phyloP scores from a whole-genome alignment of 2,888 invertebrate genomes.

The Neoascia interrupta region DNA sequence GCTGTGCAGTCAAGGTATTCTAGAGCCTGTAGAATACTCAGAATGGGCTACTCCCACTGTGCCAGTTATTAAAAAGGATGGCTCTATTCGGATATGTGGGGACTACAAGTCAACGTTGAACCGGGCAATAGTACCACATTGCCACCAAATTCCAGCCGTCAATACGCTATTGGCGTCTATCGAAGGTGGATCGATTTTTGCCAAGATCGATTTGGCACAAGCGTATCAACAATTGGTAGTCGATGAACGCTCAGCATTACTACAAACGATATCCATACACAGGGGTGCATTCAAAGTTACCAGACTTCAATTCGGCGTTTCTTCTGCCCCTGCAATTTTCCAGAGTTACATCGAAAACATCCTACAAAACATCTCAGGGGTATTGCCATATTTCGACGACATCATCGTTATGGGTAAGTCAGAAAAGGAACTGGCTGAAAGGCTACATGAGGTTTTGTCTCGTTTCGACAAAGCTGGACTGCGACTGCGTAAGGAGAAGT shows the following conservation, averaged over 20 bases:
- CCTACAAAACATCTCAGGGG: constrained; percentile 29
- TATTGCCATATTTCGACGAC: constrained; percentile 68
- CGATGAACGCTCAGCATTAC: constrained; percentile 73
- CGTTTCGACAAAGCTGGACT: constrained; percentile 2
- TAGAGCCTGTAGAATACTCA: constrained; percentile 44
- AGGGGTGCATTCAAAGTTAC: constrained; percentile 73
- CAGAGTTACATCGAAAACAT: constrained; percentile 14
- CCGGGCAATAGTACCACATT: background rate
- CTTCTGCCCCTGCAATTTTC: constrained; percentile 31
- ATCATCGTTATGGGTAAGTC: constrained; percentile 29
- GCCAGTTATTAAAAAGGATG: background rate
- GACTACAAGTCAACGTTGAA: constrained; percentile 17
- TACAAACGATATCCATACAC: constrained; percentile 74
- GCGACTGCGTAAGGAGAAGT: constrained; percentile 17
- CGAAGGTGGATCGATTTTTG: constrained; percentile 73
- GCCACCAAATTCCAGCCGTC: constrained; percentile 56
- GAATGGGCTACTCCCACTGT: background rate
- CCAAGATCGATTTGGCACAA: constrained; percentile 75
- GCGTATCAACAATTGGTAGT: constrained; percentile 75
- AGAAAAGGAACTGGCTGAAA: constrained; percentile 8
- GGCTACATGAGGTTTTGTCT: background rate
- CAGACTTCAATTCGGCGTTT: background rate
- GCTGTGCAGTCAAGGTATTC: constrained; percentile 68
- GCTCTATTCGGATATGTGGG: background rate
- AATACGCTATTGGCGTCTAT: constrained; percentile 60